Base-by-base conservation (phyloP, 2,888 invertebrate species). In the Flexamia atlantica region DNA sequence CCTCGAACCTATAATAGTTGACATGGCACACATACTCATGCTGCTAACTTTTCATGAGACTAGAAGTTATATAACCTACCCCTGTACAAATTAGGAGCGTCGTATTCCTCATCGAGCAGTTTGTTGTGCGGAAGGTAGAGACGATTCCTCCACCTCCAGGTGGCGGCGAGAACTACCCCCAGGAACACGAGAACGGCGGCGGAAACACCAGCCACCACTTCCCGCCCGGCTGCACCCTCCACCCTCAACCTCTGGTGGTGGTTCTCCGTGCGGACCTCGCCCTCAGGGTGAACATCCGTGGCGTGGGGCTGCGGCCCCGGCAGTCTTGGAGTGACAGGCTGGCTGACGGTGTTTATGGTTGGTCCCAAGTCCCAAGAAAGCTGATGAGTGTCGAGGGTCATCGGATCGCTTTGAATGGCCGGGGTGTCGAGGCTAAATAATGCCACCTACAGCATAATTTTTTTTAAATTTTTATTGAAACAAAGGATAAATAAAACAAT, bases 101-200 rank as follows among this genome's bases (percentile, higher is more conserved):
- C 76, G 17, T 1, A 25, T 12, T 76, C 76, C 23, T 76, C 76
- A 5, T 76, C 76, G 2, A 46, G 17, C 28, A 76, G 76, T 76
- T 76, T 76, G 17, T 17, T 46, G 50, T 76, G 76, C 17, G 76
- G 76, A 1, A 46, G 50, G 28, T 36, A 76, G 5, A 76, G 42
- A 4, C 76, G 23, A 30, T 76, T 46, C 17, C 76, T 46, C 76
- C 76, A 76, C 10, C 46, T 76, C 76, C 76, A 76, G 4, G 76
- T 76, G 17, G 40, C 14, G 12, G 28, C 28, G 0, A 76, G 46
- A 3, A 46, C 46, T 14, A 76, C 42, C 12, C n/a, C 76, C 28
- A 76, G 50, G 70, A 70, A 70, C 50, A 76, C 42, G 12, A 46
- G n/a, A 28, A 28, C 76, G 2, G 76, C 76, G 3, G 46, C 76